phyloP scores from a whole-genome alignment of 2,113 vertebrate genomes.

The Catharus bicknelli region DNA sequence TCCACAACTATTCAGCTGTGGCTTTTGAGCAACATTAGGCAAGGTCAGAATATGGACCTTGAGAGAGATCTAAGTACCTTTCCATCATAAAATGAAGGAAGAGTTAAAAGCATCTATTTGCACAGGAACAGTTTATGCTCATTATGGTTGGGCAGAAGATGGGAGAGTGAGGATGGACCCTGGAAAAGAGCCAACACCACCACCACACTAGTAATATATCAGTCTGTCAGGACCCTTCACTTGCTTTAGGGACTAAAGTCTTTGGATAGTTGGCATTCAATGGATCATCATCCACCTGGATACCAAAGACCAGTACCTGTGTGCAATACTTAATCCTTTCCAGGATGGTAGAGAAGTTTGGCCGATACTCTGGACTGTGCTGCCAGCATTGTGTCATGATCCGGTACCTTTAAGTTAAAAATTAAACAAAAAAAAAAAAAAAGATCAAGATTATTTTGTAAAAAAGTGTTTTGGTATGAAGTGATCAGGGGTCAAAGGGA shows the following conservation, averaged over 20 bases:
- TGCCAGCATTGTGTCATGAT: slow-evolving; percentile 96
- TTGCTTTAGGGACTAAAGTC: not conserved
- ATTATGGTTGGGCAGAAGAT: not conserved
- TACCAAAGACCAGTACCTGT: slow-evolving; percentile 76
- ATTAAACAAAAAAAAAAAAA: not conserved
- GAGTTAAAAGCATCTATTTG: not conserved
- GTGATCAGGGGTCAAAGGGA: not conserved
- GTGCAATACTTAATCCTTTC: slow-evolving; percentile 90
- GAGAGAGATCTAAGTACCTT: not conserved
- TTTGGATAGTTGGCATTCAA: not conserved
- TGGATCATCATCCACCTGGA: not conserved
- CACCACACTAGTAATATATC: not conserved
- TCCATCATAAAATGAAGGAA: not conserved
- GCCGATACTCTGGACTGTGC: slow-evolving; percentile 88
- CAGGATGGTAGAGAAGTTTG: slow-evolving; percentile 88
- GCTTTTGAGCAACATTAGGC: not conserved
- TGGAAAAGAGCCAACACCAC: not conserved
- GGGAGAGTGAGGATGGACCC: not conserved
- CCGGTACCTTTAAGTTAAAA: slow-evolving; percentile 77
- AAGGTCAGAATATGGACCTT: not conserved
- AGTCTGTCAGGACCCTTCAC: not conserved
- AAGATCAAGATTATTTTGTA: not conserved
- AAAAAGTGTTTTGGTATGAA: not conserved
- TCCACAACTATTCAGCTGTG: not conserved
- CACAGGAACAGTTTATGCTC: not conserved